These are phyloP conservation scores for Lacanobia wlatinum DNA, from an alignment of 2,888 invertebrate species.

Conservation along the genomic window DNA sequence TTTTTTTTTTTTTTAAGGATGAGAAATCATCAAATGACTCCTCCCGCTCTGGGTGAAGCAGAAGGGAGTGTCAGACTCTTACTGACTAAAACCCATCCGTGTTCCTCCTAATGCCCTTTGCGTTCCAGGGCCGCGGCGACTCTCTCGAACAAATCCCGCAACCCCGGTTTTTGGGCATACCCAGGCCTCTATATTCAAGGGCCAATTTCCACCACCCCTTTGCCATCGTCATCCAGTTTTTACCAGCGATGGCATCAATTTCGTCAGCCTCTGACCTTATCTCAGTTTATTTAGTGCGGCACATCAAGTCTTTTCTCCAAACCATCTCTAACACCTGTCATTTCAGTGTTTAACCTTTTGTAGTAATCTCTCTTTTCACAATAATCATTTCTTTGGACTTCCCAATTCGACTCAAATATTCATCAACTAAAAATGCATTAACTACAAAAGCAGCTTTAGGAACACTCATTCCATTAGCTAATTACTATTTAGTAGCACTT, in stretches of 20 bases:
- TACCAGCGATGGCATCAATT: not conserved
- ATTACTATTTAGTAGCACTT: conserved; percentile 48
- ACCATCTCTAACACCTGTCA: not conserved
- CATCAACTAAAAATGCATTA: conserved; percentile 11
- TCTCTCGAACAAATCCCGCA: too few relatives aligned
- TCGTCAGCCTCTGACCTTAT: not conserved
- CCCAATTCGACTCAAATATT: conserved; percentile 2
- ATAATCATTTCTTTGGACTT: not conserved
- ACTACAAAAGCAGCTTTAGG: not conserved
- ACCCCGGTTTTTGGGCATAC: too few relatives aligned
- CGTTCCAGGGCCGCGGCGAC: too few relatives aligned
- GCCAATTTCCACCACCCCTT: not conserved
- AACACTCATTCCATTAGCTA: conserved; percentile 38
- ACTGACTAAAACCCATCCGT: too few relatives aligned
- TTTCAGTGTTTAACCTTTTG: not conserved
- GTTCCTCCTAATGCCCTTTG: too few relatives aligned
- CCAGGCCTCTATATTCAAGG: too few relatives aligned
- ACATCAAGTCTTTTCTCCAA: not conserved
- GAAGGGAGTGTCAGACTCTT: too few relatives aligned
- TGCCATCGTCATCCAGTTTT: not conserved
- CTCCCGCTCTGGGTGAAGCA: too few relatives aligned
- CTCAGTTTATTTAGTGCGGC: not conserved
- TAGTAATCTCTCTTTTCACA: not conserved
- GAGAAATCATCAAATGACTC: too few relatives aligned
- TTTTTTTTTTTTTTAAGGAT: too few relatives aligned